Conservation (phyloP, 35 echinoderm and acorn worm species). For the Eucidaris tribuloides region DNA sequence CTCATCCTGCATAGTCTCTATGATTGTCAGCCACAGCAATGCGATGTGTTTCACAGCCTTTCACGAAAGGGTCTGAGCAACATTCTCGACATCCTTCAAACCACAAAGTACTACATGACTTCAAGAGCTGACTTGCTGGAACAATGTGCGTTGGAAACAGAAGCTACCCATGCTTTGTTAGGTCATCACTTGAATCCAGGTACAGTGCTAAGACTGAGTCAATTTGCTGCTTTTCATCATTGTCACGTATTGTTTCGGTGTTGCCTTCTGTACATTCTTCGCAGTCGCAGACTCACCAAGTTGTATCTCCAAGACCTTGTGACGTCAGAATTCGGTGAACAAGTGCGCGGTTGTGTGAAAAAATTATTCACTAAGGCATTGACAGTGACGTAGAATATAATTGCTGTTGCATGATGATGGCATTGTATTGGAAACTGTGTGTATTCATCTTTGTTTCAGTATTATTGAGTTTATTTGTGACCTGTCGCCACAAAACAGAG, state of each 20-base stretch:
- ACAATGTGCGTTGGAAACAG: neutral
- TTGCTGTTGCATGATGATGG: too few relatives aligned
- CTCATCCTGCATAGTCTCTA: neutral
- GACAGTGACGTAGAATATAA: too few relatives aligned
- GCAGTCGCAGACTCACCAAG: neutral
- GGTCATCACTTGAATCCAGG: neutral
- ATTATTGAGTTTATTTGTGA: too few relatives aligned
- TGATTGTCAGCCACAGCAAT: neutral
- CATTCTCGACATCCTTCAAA: neutral
- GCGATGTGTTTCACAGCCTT: neutral
- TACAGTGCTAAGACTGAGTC: neutral
- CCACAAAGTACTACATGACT: constrained; percentile 16
- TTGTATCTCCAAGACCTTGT: neutral
- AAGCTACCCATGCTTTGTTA: neutral
- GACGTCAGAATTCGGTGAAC: neutral
- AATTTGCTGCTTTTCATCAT: neutral
- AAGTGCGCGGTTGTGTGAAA: too few relatives aligned
- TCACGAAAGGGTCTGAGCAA: neutral
- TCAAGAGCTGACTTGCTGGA: neutral
- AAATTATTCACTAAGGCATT: too few relatives aligned
- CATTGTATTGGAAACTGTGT: too few relatives aligned
- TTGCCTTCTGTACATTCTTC: constrained; percentile 1
- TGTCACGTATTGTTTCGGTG: neutral
- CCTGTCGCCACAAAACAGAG: too few relatives aligned
- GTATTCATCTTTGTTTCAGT: too few relatives aligned